Base-by-base conservation (phyloP, 2,888 invertebrate genomes). In the Cheilosia grossa region DNA sequence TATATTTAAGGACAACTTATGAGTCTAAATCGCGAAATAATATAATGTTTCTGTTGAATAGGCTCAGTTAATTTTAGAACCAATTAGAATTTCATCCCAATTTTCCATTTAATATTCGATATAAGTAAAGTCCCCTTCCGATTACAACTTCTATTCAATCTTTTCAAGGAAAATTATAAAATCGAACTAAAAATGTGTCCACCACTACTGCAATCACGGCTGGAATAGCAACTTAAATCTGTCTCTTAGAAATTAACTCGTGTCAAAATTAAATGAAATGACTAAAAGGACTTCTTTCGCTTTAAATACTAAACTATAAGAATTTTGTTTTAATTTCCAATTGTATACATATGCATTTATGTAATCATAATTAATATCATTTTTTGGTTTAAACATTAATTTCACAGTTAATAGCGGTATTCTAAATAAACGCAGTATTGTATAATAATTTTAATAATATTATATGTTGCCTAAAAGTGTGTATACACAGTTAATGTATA, bases 11-110 rank as follows among this genome's bases (percentile, higher is more conserved):
- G 69, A 82, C 53, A 78, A 67, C 54, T 73, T 73, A 63, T 53
- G 58, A 4, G 4, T 1, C 67, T 77, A 69, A 42, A 53, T 67
- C n/a, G 40, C 56, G 66, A 72, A 42, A 67, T 56, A 51, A 47
- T 54, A 67, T 59, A 56, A 40, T 19, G 19, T 67, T 63, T 47
- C 49, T 72, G 47, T 73, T 54, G 78, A 59, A 67, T 73, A 72
- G 58, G 44, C 64, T 75, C 30, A 53, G 27, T 59, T 61, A 27
- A 49, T 59, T 53, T 51, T 66, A 59, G 64, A 77, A 72, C 49
- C 54, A 51, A 51, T 82, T 73, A 82, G 67, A 82, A 82, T 78
- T 77, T 54, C 47, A 82, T 82, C 72, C 78, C 63, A 82, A 78
- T 47, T 37, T 42, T 73, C 77, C 53, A 42, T 27, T 54, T 17